Conservation (phyloP, 1,140 invertebrate species). For the Drosophila watanabei region DNA sequence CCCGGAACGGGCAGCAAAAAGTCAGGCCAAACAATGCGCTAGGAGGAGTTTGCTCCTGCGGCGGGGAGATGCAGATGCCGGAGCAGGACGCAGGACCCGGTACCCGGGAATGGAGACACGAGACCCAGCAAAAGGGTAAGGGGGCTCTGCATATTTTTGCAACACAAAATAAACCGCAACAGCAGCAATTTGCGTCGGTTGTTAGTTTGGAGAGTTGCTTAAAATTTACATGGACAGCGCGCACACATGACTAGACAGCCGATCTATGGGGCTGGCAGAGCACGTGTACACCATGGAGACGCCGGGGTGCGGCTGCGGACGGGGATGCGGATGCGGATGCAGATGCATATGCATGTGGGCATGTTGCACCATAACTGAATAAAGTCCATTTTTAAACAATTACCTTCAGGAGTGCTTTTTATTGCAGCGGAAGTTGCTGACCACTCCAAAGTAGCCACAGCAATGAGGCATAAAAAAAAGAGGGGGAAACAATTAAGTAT, state of each 20-base stretch:
- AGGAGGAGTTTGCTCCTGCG: constrained; percentile 7
- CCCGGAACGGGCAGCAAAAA: constrained; percentile 64
- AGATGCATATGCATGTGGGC: constrained; percentile 20
- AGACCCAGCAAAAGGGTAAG: constrained; percentile 9
- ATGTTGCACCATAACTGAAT: constrained; percentile 66
- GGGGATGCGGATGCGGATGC: constrained; percentile 10
- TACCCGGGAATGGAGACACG: constrained; percentile 3
- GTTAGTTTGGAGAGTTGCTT: constrained; percentile 75
- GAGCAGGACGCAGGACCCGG: constrained; percentile 9
- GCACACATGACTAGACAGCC: constrained; percentile 67
- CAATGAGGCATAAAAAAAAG: constrained; percentile 7
- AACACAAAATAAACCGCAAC: constrained; percentile 83
- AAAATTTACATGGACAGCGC: constrained; percentile 69
- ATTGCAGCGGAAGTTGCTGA: constrained; percentile 63
- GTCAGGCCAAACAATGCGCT: constrained; percentile 75
- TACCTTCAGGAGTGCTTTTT: constrained; percentile 75
- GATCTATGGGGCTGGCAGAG: constrained; percentile 41
- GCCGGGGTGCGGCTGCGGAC: constrained; percentile 1
- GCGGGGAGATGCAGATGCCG: constrained; percentile 9
- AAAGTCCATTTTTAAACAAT: constrained; percentile 82
- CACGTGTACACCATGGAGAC: neutral
- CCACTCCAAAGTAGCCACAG: constrained; percentile 17
- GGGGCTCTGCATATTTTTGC: constrained; percentile 69
- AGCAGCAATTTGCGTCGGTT: constrained; percentile 81
- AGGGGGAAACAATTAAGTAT: constrained; percentile 1